phyloP scores from a whole-genome alignment of 92 coral and sea anemone genomes.

The Paragorgia papillata region DNA sequence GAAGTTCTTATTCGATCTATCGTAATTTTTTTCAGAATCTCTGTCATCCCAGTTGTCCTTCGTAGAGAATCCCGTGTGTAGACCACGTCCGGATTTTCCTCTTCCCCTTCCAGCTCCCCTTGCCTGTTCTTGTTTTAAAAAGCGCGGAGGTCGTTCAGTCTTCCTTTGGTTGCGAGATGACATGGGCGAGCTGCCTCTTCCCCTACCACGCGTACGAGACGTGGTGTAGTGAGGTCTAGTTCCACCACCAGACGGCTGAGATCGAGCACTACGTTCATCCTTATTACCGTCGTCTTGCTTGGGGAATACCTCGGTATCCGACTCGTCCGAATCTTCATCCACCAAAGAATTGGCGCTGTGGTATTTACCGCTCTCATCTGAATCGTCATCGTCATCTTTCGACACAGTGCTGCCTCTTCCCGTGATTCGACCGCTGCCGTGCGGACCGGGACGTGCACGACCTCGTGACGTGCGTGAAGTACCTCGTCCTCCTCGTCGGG shows the following conservation, averaged over 20 bases:
- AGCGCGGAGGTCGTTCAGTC: conserved; percentile 94
- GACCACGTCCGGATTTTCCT: conserved; percentile 23
- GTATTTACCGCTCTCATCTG: conserved; percentile 67
- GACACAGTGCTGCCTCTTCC: conserved; percentile 81
- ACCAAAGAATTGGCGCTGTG: conserved; percentile 75
- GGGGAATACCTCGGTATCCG: conserved; percentile 78
- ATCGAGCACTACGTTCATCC: conserved; percentile 31
- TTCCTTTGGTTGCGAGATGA: conserved; percentile 71
- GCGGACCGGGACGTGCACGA: conserved; percentile 61
- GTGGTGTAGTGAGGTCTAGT: conserved; percentile 47
- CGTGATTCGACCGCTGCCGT: conserved; percentile 61
- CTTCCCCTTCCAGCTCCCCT: conserved; percentile 68
- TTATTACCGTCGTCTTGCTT: conserved; percentile 4
- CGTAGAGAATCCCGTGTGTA: not conserved
- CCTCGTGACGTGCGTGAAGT: conserved; percentile 57
- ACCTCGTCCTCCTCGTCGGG: not conserved
- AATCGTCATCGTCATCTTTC: conserved; percentile 65
- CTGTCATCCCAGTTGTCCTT: conserved; percentile 91
- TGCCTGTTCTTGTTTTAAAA: conserved; percentile 82
- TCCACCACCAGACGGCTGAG: conserved; percentile 54
- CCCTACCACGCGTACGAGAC: conserved; percentile 53
- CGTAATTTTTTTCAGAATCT: conserved; percentile 1
- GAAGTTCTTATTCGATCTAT: not conserved
- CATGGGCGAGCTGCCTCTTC: conserved; percentile 52
- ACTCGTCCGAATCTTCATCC: conserved; percentile 86